Percentiles rank a stretch among this genome's conserved stretches.
Evolutionary conservation across 1,140 invertebrate genomes (phyloP).

Genomic region (Macrostomum lignano): DNA sequence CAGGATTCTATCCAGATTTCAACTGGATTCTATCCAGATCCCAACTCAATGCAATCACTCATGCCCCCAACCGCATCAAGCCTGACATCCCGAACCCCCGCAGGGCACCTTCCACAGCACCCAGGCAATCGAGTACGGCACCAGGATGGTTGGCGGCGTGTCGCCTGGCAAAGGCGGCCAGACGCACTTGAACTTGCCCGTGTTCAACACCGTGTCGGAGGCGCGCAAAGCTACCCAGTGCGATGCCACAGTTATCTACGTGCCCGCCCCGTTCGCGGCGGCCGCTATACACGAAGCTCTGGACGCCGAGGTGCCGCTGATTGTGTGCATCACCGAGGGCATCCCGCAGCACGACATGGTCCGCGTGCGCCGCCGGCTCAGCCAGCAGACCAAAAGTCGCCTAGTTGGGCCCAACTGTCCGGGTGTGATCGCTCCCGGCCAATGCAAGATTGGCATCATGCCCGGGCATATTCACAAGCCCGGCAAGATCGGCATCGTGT

Average conservation of each 20-base stretch:
- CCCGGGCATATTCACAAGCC: constrained; percentile 81
- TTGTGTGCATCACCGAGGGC: constrained; percentile 97
- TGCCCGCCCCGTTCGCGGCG: constrained; percentile 69
- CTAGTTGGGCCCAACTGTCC: constrained; percentile 93
- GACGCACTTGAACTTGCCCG: constrained; percentile 70
- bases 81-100: too few relatives aligned
- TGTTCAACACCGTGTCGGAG: constrained; percentile 65
- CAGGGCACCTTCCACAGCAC: constrained; percentile 42
- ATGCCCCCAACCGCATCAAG: too few relatives aligned
- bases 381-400: constrained; percentile 61
- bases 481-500: constrained; percentile 71
- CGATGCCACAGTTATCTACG: constrained; percentile 76
- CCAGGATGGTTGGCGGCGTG: constrained; percentile 82
- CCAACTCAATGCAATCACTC: too few relatives aligned
- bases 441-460: constrained; percentile 99
- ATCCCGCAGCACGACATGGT: constrained; percentile 98
- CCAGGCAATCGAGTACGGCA: constrained; percentile 91
- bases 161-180: constrained; percentile 80
- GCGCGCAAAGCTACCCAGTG: constrained; percentile 48
- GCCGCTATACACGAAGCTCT: constrained; percentile 75
- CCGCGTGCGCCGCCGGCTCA: constrained; percentile 60
- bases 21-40: too few relatives aligned
- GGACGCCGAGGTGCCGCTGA: constrained; percentile 76
- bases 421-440: constrained; percentile 60
- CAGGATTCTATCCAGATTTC: too few relatives aligned